A percentile compares a stretch with the other conserved stretches of the same genome.
Conservation (phyloP, 1,140 invertebrate species). For the Lasioglossum baleicum region DNA sequence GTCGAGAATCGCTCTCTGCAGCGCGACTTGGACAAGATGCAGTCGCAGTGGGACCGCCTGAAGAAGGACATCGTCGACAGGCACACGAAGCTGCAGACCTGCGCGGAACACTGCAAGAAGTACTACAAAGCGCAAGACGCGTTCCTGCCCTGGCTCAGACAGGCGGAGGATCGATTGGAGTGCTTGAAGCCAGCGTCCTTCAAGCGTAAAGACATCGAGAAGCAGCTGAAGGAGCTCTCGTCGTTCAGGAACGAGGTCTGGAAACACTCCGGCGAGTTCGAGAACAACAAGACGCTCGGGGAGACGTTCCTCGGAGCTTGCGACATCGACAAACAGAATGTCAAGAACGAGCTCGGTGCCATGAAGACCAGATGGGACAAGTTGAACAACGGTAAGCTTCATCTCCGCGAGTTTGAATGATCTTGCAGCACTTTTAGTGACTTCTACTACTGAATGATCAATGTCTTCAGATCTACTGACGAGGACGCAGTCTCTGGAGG, state of each 20-base stretch:
- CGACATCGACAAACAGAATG: slow-evolving; percentile 93
- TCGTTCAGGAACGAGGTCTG: slow-evolving; percentile 95
- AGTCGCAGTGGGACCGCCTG: slow-evolving; percentile 93
- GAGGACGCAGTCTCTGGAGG: slow-evolving; percentile 90
- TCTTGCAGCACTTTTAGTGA: slow-evolving; percentile 1
- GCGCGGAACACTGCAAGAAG: slow-evolving; percentile 95
- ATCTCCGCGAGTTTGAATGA: background rate
- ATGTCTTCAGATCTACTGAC: slow-evolving; percentile 78
- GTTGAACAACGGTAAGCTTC: slow-evolving; percentile 87
- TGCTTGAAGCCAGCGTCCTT: slow-evolving; percentile 89
- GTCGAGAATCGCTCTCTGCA: slow-evolving; percentile 82
- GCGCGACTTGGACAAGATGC: slow-evolving; percentile 91
- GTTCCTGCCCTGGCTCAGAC: slow-evolving; percentile 93
- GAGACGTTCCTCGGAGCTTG: slow-evolving; percentile 92
- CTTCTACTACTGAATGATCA: background rate
- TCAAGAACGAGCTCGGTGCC: slow-evolving; percentile 89
- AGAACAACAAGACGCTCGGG: slow-evolving; percentile 91
- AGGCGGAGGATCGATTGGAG: slow-evolving; percentile 92
- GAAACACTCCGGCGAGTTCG: slow-evolving; percentile 95
- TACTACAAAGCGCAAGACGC: slow-evolving; percentile 91
- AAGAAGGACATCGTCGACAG: slow-evolving; percentile 91
- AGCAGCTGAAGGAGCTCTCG: slow-evolving; percentile 93
- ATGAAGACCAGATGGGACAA: slow-evolving; percentile 94
- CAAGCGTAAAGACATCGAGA: slow-evolving; percentile 92
- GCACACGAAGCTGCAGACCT: slow-evolving; percentile 91